These are phyloP conservation scores for Euproctis similis DNA, from an alignment of 2,888 invertebrate species.

Conservation along the genomic window DNA sequence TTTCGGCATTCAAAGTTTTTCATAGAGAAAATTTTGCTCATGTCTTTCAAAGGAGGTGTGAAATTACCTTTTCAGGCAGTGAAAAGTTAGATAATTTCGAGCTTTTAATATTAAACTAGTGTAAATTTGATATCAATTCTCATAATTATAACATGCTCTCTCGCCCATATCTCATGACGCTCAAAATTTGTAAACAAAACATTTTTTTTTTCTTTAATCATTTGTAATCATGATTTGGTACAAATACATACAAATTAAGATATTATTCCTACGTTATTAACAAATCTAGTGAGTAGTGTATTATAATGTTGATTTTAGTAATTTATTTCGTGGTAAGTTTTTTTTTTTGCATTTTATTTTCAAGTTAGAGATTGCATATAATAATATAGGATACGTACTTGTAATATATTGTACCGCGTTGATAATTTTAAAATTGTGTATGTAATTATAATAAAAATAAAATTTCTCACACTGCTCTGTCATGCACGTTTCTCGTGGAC, in stretches of 20 bases:
- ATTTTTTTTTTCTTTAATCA: too few species aligned
- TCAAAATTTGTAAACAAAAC: slow-evolving; percentile 41
- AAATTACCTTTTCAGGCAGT: slow-evolving; percentile 54
- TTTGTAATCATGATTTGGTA: slow-evolving; percentile 60
- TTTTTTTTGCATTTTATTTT: slow-evolving; percentile 63
- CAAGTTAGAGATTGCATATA: slow-evolving; percentile 46
- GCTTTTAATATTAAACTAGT: slow-evolving; percentile 24
- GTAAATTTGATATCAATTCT: slow-evolving; percentile 12
- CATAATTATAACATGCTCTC: slow-evolving; percentile 44
- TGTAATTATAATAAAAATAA: too few species aligned
- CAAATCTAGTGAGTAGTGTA: slow-evolving; percentile 52
- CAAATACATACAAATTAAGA: slow-evolving; percentile 71
- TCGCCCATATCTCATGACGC: slow-evolving; percentile 36
- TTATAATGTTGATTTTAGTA: slow-evolving; percentile 46
- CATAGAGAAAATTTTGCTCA: slow-evolving; percentile 54
- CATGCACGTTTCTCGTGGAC: too few species aligned
- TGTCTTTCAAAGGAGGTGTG: slow-evolving; percentile 41
- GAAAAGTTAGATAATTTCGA: slow-evolving; percentile 56
- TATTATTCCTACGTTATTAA: slow-evolving; percentile 63
- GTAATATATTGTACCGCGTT: too few species aligned
- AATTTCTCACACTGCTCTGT: too few species aligned
- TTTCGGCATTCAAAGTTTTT: slow-evolving; percentile 62
- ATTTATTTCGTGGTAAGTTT: slow-evolving; percentile 63
- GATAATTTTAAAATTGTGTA: too few species aligned
- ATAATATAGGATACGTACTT: slow-evolving; percentile 49